These are phyloP conservation scores for Pogonomyrmex barbatus DNA, from an alignment of 1,140 invertebrate species.

Conservation along the genomic window DNA sequence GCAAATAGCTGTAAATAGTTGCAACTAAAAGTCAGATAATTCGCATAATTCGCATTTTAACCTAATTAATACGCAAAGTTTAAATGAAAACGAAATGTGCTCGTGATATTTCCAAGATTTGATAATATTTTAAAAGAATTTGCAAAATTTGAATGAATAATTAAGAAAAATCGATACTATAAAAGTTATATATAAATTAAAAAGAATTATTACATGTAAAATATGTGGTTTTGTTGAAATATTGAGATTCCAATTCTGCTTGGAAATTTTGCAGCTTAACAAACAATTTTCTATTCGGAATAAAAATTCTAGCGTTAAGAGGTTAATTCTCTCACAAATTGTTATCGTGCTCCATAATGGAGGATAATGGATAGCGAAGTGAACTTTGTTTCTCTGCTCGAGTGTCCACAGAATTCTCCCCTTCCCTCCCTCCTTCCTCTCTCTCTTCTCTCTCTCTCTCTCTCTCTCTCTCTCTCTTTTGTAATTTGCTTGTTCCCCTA, in stretches of 20 bases:
- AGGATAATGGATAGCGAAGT: conserved; percentile 39
- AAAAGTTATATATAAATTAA: not conserved
- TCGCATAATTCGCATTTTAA: not conserved
- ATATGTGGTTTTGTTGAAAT: not conserved
- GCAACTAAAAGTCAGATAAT: not conserved
- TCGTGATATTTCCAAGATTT: not conserved
- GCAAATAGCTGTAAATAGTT: not conserved
- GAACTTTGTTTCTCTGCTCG: conserved; percentile 6
- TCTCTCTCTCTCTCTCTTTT: not conserved
- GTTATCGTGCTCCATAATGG: conserved; percentile 24
- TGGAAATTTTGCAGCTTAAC: not conserved
- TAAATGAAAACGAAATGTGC: conserved; percentile 2
- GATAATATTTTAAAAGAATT: not conserved
- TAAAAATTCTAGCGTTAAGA: conserved; percentile 20
- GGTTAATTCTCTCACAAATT: conserved; percentile 17
- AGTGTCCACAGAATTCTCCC: conserved; percentile 19
- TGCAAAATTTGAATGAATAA: not conserved
- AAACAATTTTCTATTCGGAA: conserved; percentile 8
- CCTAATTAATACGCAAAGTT: not conserved
- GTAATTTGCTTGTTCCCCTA: conserved; percentile 30
- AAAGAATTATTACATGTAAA: not conserved
- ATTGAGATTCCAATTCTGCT: conserved; percentile 15
- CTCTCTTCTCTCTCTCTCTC: not conserved
- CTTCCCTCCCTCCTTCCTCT: not conserved
- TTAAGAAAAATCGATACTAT: not conserved